phyloP scores from a whole-genome alignment of 2,888 invertebrate species.

The Caenorhabditis doughertyi region DNA sequence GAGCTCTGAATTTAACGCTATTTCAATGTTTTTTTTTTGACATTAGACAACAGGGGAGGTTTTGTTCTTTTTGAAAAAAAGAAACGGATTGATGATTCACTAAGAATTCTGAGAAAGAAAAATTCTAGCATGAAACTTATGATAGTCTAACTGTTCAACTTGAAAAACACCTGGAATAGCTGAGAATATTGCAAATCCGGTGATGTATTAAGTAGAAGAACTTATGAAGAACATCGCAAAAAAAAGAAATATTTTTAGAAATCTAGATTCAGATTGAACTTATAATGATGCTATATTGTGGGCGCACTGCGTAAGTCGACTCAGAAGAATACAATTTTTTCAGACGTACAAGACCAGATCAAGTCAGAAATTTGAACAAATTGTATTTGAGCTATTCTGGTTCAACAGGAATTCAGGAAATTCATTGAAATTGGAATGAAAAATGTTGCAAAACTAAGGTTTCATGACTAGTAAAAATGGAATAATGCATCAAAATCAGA shows the following conservation, averaged over 20 bases:
- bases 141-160: neutral
- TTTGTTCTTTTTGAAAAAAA: neutral
- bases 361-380: too few species aligned
- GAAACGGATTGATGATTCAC: constrained; percentile 2
- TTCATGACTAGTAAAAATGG: neutral
- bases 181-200: neutral
- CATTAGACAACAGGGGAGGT: neutral
- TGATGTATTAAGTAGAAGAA: neutral
- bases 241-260: neutral
- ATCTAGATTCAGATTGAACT: neutral
- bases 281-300: neutral
- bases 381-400: too few species aligned
- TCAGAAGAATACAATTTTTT: neutral
- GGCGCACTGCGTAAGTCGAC: neutral
- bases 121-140: too few species aligned
- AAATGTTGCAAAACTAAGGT: too few species aligned
- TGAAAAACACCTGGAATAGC: neutral
- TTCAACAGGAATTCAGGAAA: too few species aligned
- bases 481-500: neutral
- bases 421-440: too few species aligned
- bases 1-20: constrained; percentile 17
- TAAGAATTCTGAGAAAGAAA: neutral
- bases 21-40: constrained; percentile 35
- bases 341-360: neutral
- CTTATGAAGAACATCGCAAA: too few species aligned